Conservation (phyloP, 2,888 invertebrate species). For the Eumerus sabulonum region DNA sequence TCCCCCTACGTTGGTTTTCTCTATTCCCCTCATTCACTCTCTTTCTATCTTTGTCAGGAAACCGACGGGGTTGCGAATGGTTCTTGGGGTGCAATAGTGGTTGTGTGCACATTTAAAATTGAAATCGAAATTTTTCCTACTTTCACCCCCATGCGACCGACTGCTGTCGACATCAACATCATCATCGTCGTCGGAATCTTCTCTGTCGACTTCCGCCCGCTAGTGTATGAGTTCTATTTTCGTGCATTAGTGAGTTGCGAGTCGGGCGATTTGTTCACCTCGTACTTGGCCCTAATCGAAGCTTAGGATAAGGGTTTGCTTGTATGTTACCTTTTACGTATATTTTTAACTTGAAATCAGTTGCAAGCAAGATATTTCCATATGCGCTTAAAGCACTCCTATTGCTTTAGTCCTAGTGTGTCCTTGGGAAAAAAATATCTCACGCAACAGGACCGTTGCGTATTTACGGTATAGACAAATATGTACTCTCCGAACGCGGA, state of each 20-base stretch:
- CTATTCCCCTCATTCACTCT: background rate
- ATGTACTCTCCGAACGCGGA: too few relatives aligned
- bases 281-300: constrained; percentile 13
- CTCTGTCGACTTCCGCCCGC: constrained; percentile 38
- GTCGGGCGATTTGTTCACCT: constrained; percentile 36
- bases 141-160: constrained; percentile 69
- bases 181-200: constrained; percentile 2
- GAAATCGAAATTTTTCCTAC: constrained; percentile 72
- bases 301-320: constrained; percentile 20
- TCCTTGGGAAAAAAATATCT: too few relatives aligned
- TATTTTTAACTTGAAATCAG: constrained; percentile 58
- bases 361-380: constrained; percentile 47
- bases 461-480: too few relatives aligned
- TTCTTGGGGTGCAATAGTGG: constrained; percentile 46
- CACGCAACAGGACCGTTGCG: too few relatives aligned
- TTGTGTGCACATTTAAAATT: constrained; percentile 65
- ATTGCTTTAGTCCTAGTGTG: too few relatives aligned
- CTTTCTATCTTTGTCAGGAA: too few relatives aligned
- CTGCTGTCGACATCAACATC: constrained; percentile 38
- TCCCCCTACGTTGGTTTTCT: background rate
- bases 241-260: constrained; percentile 52
- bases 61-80: constrained; percentile 7
- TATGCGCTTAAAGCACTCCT: constrained; percentile 16
- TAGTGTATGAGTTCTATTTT: constrained; percentile 66
- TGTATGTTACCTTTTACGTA: constrained; percentile 10